These are phyloP conservation scores for Myotis yumanensis DNA, from an alignment of 2,113 vertebrate species.

Conservation along the genomic window DNA sequence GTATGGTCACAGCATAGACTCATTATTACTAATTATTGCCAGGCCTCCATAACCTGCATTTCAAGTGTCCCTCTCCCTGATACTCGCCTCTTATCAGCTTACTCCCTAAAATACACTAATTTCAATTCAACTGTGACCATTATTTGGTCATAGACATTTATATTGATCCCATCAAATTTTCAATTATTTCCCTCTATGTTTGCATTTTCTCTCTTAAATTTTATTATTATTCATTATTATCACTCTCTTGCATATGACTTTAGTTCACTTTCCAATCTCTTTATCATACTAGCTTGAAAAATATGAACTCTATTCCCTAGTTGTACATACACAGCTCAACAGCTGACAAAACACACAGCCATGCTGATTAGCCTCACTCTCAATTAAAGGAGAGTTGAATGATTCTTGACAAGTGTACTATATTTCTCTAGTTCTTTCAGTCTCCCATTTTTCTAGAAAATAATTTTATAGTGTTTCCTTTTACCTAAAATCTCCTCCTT, in stretches of 20 bases:
- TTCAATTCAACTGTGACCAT: background rate
- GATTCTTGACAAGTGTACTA: background rate
- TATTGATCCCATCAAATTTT: background rate
- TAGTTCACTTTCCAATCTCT: background rate
- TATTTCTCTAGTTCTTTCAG: background rate
- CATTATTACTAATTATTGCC: background rate
- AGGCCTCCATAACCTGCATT: background rate
- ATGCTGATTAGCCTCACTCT: background rate
- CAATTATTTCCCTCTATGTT: background rate
- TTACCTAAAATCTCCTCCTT: background rate
- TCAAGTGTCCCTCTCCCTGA: background rate
- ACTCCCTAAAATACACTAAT: background rate
- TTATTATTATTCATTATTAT: background rate
- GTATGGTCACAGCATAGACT: background rate
- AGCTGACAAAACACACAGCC: background rate
- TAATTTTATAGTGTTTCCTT: background rate
- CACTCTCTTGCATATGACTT: background rate
- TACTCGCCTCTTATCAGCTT: background rate
- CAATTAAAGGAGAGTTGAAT: background rate
- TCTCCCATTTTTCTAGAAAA: background rate
- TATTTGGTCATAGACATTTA: background rate
- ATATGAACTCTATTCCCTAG: background rate
- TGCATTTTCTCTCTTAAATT: slow-evolving; percentile 31
- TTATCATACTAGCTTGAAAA: background rate
- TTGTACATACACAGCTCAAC: background rate